phyloP scores from a whole-genome alignment of 2,888 invertebrate genomes.

The Muschampia plurimacula region DNA sequence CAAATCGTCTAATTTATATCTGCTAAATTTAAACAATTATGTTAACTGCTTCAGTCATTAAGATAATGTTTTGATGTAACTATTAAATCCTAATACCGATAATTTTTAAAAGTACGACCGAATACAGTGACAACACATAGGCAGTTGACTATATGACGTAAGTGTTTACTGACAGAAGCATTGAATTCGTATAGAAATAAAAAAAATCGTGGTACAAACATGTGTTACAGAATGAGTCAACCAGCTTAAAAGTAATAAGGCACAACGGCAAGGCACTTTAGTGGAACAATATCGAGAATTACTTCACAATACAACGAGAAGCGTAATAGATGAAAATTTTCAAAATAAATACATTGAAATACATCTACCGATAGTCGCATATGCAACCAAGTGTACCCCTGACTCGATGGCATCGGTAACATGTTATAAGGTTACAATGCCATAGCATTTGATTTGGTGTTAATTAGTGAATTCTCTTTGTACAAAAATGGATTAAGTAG shows the following conservation, averaged over 20 bases:
- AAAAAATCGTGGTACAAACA: conserved; percentile 22
- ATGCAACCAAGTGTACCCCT: conserved; percentile 47
- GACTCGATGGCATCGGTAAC: conserved; percentile 59
- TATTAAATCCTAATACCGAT: background rate
- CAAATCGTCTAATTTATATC: background rate
- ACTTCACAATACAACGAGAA: conserved; percentile 68
- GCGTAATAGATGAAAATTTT: conserved; percentile 63
- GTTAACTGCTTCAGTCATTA: background rate
- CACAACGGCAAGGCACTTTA: conserved; percentile 65
- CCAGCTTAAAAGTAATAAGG: conserved; percentile 53
- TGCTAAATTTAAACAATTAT: conserved; percentile 1
- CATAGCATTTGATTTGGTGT: conserved; percentile 45
- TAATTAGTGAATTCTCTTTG: background rate
- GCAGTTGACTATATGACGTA: conserved; percentile 20
- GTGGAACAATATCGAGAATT: conserved; percentile 58
- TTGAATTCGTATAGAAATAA: background rate
- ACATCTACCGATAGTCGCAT: conserved; percentile 67
- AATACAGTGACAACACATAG: background rate
- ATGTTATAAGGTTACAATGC: conserved; percentile 43
- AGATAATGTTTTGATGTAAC: conserved; percentile 1
- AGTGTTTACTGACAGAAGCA: conserved; percentile 9
- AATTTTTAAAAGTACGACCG: background rate
- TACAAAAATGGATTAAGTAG: conserved; percentile 3
- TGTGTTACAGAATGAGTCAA: conserved; percentile 29
- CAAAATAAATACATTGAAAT: conserved; percentile 65